A percentile compares a stretch with the other conserved stretches of the same genome.
Conservation (phyloP, 2,888 invertebrate genomes). For the Lasioglossum pauxillum region DNA sequence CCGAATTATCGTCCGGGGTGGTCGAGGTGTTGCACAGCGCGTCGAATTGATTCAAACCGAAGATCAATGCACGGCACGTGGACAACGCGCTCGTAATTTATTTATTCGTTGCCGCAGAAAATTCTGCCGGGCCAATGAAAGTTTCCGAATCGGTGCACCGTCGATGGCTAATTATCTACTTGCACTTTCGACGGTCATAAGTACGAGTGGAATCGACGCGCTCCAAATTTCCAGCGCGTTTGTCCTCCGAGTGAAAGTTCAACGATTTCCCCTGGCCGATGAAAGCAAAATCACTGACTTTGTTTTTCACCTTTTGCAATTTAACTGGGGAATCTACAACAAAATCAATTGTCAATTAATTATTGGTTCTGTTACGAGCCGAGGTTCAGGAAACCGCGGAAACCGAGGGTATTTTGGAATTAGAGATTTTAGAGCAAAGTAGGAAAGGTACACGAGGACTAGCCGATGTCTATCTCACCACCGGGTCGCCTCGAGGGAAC, state of each 20-base stretch:
- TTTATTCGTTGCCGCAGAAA: constrained; percentile 32
- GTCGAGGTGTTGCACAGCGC: constrained; percentile 15
- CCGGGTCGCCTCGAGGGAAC: no score
- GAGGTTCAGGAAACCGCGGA: no score
- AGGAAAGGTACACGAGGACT: no score
- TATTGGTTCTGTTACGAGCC: no score
- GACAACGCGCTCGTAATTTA: constrained; percentile 31
- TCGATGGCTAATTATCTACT: constrained; percentile 18
- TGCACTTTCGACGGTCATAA: constrained; percentile 6
- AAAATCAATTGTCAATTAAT: no score
- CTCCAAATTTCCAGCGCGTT: background rate
- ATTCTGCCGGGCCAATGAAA: constrained; percentile 17
- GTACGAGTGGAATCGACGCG: background rate
- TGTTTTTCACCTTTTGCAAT: background rate
- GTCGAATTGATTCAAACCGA: constrained; percentile 37
- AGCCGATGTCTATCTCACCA: no score
- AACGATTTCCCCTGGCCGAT: background rate
- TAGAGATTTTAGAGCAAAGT: no score
- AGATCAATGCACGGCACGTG: constrained; percentile 36
- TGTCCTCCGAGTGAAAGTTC: background rate
- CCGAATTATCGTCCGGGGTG: constrained; percentile 8
- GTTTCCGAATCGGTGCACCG: constrained; percentile 13
- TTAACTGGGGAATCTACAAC: no score
- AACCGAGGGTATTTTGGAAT: no score
- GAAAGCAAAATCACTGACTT: background rate